Evolutionary conservation across 2,797 vertebrate species (phyloP).

Genomic region (Aldrovandia affinis): DNA sequence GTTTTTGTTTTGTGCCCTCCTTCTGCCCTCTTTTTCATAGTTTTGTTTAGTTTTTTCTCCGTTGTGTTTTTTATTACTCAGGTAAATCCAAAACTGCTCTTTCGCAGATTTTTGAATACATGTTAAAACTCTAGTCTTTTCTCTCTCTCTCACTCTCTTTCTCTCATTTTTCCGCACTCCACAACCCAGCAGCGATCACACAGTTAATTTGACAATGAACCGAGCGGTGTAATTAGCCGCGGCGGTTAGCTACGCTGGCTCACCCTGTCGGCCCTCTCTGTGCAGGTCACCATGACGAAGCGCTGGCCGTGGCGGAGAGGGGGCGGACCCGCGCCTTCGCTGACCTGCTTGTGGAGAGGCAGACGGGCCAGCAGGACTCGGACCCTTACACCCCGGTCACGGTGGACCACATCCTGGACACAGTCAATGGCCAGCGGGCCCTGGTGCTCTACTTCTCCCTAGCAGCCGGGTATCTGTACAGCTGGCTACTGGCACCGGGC

Average conservation of each 20-base stretch:
- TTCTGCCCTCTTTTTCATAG: background rate
- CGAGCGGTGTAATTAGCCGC: no score
- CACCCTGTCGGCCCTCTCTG: background rate
- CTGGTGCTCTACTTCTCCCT: constrained; percentile 98
- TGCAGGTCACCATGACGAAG: constrained; percentile 91
- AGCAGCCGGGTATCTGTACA: constrained; percentile 96
- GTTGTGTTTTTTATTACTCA: background rate
- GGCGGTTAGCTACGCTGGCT: background rate
- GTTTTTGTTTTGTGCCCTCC: background rate
- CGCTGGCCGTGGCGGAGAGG: constrained; percentile 90
- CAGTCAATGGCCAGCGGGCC: constrained; percentile 89
- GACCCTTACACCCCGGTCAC: constrained; percentile 96
- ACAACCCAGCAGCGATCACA: no score
- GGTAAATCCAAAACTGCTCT: background rate
- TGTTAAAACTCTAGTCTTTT: no score
- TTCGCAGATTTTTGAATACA: background rate
- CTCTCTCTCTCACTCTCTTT: no score
- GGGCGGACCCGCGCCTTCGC: constrained; percentile 91
- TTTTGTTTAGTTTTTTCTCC: background rate
- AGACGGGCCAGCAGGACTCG: constrained; percentile 90
- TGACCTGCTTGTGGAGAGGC: constrained; percentile 90
- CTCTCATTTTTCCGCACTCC: no score
- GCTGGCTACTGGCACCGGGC: constrained; percentile 96
- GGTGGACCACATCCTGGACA: constrained; percentile 92
- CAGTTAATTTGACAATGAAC: no score